Evolutionary conservation across 2,113 vertebrate genomes (phyloP).

Genomic region (Crotalus helleri): DNA sequence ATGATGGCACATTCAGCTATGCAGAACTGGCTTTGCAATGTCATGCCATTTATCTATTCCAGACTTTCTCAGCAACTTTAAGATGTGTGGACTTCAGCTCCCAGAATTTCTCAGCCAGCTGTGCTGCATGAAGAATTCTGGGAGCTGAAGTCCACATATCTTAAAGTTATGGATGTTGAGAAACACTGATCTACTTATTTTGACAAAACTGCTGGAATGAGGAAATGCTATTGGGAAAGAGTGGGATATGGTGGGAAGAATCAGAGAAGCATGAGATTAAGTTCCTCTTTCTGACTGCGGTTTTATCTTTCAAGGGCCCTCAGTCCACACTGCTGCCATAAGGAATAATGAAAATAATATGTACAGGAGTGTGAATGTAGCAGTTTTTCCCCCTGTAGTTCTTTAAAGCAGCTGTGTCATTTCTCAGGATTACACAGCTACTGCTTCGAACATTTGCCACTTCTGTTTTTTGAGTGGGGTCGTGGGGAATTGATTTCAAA

Average conservation of each 20-base stretch:
- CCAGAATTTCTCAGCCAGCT: background rate
- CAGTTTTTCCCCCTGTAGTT: background rate
- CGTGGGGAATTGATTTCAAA: background rate
- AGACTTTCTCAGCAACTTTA: background rate
- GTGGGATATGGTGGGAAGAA: background rate
- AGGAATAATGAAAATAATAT: background rate
- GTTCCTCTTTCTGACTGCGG: background rate
- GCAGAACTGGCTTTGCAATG: background rate
- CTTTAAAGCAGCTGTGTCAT: background rate
- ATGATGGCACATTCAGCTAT: background rate
- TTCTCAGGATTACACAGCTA: background rate
- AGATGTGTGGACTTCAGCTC: background rate
- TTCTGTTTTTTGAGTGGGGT: background rate
- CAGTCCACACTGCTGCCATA: background rate
- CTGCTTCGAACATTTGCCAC: background rate
- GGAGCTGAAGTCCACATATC: background rate
- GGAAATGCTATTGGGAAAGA: background rate
- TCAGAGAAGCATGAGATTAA: background rate
- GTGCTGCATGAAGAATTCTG: background rate
- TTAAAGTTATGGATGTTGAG: background rate
- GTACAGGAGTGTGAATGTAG: background rate
- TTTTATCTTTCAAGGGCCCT: background rate
- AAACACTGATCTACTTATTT: background rate
- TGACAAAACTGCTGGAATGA: background rate
- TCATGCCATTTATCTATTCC: background rate